Evolutionary conservation across 64 coral and sea anemone genomes (phyloP), one percentile per base, ranked within the genome.

Genomic region (Pachyseris speciosa): DNA sequence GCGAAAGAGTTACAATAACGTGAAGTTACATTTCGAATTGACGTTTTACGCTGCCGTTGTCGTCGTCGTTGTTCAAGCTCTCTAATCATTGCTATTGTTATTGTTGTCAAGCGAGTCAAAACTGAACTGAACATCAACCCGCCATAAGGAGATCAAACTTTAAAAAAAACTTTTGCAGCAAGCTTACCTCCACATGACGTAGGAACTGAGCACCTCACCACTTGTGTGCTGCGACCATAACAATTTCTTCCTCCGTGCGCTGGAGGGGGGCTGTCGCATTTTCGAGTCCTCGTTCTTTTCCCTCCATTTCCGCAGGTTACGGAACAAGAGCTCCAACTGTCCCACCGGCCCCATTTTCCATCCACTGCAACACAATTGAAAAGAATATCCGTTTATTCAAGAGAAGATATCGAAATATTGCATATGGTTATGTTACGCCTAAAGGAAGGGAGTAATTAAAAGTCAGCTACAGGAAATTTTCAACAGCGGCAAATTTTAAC

Each of bases 241-340:
- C 77, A 81, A 22, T 24, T 4, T 61, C 77, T 81, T 9, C 77
- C 77, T 33, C 77, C 77, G 19, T 81, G 10, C 9, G 77, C 17
- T 24, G 77, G 77, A 40, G 77, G 77, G 36, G 77, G 77, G 34
- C 25, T 81, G 77, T 81, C 39, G 34, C 77, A 81, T 81, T 81
- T 4, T 12, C 77, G 31, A 10, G 10, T 13, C 32, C 49, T 59
- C 6, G 36, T 81, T 12, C 31, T 57, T 40, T 16, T 37, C 17
- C 77, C 77, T 11, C 5, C 9, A 15, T 53, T 50, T 19, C 75
- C 77, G 37, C 77, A 81, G 13, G 77, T 81, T 61, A 20, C 40
- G 8, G 77, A 61, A 37, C 77, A 81, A 4, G 51, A 19, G 37
- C 52, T 81, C 77, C 77, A 81, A 2, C 9, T 59, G 6, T 36